Percentiles rank a stretch among this genome's conserved stretches.
Evolutionary conservation across 2,888 invertebrate genomes (phyloP).

Genomic region (Balanococcus diminutus): DNA sequence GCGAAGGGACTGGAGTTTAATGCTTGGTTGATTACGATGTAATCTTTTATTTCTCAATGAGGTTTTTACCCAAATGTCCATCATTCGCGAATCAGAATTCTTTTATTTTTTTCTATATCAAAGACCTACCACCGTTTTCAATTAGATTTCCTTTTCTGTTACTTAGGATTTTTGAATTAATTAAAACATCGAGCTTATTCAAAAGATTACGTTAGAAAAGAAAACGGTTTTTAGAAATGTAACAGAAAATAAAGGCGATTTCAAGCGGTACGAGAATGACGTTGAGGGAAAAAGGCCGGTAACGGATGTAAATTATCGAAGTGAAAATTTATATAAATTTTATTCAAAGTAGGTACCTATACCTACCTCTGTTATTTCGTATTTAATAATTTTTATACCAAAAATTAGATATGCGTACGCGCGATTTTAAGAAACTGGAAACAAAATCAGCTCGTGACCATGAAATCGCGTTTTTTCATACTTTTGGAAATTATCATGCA

Average conservation of each 20-base stretch:
- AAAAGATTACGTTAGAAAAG: background rate
- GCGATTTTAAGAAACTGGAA: background rate
- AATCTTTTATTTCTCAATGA: constrained; percentile 22
- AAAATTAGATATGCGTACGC: background rate
- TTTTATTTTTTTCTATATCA: constrained; percentile 2
- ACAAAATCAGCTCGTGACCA: background rate
- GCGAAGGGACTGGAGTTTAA: constrained; percentile 31
- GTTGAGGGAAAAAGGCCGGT: background rate
- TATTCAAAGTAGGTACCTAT: background rate
- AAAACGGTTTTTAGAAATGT: constrained; percentile 7
- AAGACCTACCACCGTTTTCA: constrained; percentile 36
- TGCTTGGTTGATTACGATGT: constrained; percentile 33
- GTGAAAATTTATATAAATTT: background rate
- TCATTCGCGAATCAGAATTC: constrained; percentile 10
- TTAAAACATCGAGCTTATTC: constrained; percentile 14
- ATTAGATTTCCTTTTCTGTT: constrained; percentile 11
- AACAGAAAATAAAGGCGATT: background rate
- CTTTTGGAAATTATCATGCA: background rate
- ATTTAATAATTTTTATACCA: background rate
- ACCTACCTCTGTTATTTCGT: background rate
- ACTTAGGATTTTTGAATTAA: constrained; percentile 33
- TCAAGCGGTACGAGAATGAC: background rate
- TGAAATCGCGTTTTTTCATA: background rate
- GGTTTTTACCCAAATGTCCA: constrained; percentile 38
- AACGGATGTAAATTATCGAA: background rate